Evolutionary conservation across 2,797 vertebrate species (phyloP).

Genomic region (Calcarius lapponicus): DNA sequence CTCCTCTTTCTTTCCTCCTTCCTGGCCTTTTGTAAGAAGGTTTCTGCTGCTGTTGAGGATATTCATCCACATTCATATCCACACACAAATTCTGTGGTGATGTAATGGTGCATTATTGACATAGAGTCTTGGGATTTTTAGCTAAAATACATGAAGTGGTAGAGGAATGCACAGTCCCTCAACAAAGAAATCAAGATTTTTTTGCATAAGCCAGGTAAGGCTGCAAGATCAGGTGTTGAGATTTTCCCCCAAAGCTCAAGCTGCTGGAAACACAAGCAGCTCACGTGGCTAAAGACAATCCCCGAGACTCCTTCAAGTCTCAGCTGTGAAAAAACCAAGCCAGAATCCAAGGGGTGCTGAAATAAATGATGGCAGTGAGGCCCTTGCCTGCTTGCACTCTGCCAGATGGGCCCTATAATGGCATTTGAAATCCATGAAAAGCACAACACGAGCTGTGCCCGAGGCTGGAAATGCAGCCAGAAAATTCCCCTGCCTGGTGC

Average conservation of each 20-base stretch:
- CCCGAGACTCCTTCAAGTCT: background rate
- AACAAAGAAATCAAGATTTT: background rate
- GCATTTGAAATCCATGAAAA: background rate
- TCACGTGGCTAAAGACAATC: background rate
- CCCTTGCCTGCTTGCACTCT: background rate
- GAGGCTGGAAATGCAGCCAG: background rate
- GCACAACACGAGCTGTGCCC: background rate
- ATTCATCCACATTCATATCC: too few relatives aligned
- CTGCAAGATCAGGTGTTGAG: background rate
- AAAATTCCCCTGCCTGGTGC: background rate
- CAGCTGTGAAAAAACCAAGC: background rate
- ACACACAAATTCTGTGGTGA: too few relatives aligned
- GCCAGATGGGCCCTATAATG: background rate
- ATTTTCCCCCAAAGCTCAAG: background rate
- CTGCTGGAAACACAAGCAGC: background rate
- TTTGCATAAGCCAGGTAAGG: background rate
- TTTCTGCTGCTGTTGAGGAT: too few relatives aligned
- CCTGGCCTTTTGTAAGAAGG: too few relatives aligned
- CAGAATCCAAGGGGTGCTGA: background rate
- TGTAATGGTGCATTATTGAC: too few relatives aligned
- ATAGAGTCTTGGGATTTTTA: too few relatives aligned
- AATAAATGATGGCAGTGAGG: background rate
- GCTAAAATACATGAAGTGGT: too few relatives aligned
- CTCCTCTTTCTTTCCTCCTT: too few relatives aligned
- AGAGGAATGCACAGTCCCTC: background rate